A percentile compares a stretch with the other conserved stretches of the same genome.
Evolutionary conservation across 2,113 vertebrate genomes (phyloP).

Genomic region (Gymnarchus niloticus): DNA sequence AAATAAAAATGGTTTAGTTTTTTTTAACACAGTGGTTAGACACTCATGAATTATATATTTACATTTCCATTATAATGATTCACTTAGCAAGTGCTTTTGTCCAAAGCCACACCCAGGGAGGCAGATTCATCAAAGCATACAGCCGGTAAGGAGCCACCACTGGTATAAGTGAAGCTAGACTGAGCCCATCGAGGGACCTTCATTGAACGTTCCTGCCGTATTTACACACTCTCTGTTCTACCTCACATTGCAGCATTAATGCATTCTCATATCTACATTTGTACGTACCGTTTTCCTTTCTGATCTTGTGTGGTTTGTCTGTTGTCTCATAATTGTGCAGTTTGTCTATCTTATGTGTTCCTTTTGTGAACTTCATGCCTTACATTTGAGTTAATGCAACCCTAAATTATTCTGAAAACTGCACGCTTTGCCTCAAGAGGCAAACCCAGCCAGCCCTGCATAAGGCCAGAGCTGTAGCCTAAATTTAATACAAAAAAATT

Average conservation of each 20-base stretch:
- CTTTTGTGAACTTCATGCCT: not conserved
- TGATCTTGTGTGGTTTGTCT: not conserved
- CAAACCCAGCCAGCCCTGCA: not conserved
- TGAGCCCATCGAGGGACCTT: no score
- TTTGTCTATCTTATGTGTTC: not conserved
- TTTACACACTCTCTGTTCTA: not conserved
- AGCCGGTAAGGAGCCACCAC: no score
- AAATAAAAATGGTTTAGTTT: no score
- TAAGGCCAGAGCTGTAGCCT: not conserved
- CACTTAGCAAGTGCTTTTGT: no score
- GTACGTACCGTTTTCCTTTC: not conserved
- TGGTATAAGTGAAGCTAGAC: no score
- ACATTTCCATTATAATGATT: no score
- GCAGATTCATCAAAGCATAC: no score
- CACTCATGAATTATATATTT: no score
- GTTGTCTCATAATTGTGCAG: not conserved
- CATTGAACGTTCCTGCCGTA: not conserved
- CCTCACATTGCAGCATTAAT: not conserved
- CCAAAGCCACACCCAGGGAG: no score
- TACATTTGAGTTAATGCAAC: not conserved
- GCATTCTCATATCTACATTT: not conserved
- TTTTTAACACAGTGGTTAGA: no score
- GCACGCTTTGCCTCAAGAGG: not conserved
- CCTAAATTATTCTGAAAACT: not conserved
- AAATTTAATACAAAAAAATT: not conserved